Evolutionary conservation across 2,888 invertebrate species (phyloP), one percentile per base, ranked within the genome.

Genomic region (Trichopoda pennipes): DNA sequence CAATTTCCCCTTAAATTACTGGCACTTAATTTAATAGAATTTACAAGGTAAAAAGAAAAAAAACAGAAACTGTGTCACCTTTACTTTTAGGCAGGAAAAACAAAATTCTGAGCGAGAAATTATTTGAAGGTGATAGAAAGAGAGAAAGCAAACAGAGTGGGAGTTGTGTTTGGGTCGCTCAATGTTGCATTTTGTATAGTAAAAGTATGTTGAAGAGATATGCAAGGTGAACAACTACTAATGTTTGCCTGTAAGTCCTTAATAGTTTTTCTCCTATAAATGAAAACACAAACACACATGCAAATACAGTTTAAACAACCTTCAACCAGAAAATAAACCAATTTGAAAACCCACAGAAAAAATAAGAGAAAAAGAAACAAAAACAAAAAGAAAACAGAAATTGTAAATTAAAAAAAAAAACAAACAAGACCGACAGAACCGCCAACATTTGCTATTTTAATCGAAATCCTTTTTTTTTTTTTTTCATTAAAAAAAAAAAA

Each of bases 221-320:
- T 66, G 47, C 69, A 82, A 82, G 82, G 82, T 79, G 47, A 82
- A 66, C 56, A 82, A 66, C 56, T 68, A 49, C 56, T 42, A 44
- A 75, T 74, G 35, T 79, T 61, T 61, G 60, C 21, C 66, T 79
- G 60, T 16, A 64, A 58, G 51, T 72, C 32, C 47, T 66, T 60
- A 51, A 14, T 60, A 60, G 14, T 19, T 61, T 56, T 56, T 53
- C 55, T 53, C 14, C 63, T 21, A 21, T 16, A 47, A 63, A 63
- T 14, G 12, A 47, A 38, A 56, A 32, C 53, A 73, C 0, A 38
- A 6, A 38, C n/a, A 55, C 17, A 49, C 19, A 44, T 14, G 0
- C 14, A 69, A 19, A 38, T 17, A 55, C 32, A 68, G 23, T 66
- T 66, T 3, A 38, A 61, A 42, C 73, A 80, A 80, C 79, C 79